Conservation (phyloP, 2,113 vertebrate species). For the Himantopus leucocephalus region DNA sequence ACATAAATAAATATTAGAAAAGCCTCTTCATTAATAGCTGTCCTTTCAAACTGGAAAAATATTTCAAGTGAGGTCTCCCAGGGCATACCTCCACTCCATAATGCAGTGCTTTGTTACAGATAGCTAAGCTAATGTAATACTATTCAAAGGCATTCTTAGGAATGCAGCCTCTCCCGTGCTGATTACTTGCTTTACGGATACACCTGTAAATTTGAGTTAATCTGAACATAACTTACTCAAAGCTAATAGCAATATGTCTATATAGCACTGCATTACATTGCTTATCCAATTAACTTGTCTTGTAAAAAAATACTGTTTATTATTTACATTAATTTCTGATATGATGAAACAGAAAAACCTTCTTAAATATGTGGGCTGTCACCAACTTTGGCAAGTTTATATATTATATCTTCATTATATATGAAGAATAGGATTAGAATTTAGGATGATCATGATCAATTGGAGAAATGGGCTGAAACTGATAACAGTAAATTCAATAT, state of each 20-base stretch:
- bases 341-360: neutral
- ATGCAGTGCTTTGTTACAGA: neutral
- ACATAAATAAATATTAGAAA: neutral
- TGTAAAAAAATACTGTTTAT: neutral
- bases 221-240: neutral
- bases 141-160: neutral
- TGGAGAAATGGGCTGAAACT: neutral
- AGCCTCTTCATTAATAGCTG: rapidly evolving
- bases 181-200: neutral
- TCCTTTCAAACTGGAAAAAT: neutral
- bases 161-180: neutral
- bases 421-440: neutral
- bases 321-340: neutral
- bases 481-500: neutral
- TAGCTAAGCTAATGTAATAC: neutral
- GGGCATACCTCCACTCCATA: neutral
- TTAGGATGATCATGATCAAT: neutral
- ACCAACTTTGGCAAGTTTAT: neutral
- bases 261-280: neutral
- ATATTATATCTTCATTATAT: neutral
- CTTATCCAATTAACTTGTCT: neutral
- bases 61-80: neutral
- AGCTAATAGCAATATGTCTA: neutral
- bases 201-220: neutral
- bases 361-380: neutral